A percentile compares a stretch with the other conserved stretches of the same genome.
phyloP scores from a whole-genome alignment of 2,888 invertebrate genomes.

The Trilocha varians region DNA sequence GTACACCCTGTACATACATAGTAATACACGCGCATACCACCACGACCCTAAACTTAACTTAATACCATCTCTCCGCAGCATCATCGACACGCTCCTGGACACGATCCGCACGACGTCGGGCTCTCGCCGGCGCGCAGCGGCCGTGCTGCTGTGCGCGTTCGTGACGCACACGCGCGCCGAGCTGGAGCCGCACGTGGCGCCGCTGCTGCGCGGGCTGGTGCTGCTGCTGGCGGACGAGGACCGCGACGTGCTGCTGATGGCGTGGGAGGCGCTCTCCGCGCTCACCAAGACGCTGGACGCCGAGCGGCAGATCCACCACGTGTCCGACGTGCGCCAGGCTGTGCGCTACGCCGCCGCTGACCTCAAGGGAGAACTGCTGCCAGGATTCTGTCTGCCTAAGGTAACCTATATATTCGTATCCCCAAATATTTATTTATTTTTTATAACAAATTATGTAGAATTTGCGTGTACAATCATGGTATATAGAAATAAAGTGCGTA shows the following conservation, averaged over 20 bases:
- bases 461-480: no score
- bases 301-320: constrained; percentile 87
- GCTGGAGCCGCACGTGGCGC: constrained; percentile 89
- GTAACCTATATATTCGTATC: no score
- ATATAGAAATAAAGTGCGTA: no score
- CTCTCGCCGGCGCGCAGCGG: constrained; percentile 81
- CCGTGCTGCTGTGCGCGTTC: constrained; percentile 91
- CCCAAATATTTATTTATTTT: no score
- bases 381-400: constrained; percentile 95
- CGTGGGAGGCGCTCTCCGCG: constrained; percentile 92
- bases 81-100: constrained; percentile 34
- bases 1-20: constrained; percentile 27
- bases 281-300: constrained; percentile 91
- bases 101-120: constrained; percentile 40
- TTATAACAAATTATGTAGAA: no score
- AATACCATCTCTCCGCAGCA: no score
- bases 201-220: constrained; percentile 89
- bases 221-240: constrained; percentile 88
- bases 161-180: constrained; percentile 92
- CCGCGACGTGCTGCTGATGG: constrained; percentile 79
- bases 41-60: no score
- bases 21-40: background rate
- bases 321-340: constrained; percentile 92
- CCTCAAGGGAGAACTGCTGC: constrained; percentile 84
- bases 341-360: constrained; percentile 93